phyloP scores from a whole-genome alignment of 1,140 invertebrate genomes.

The Drosophila subpulchrella region DNA sequence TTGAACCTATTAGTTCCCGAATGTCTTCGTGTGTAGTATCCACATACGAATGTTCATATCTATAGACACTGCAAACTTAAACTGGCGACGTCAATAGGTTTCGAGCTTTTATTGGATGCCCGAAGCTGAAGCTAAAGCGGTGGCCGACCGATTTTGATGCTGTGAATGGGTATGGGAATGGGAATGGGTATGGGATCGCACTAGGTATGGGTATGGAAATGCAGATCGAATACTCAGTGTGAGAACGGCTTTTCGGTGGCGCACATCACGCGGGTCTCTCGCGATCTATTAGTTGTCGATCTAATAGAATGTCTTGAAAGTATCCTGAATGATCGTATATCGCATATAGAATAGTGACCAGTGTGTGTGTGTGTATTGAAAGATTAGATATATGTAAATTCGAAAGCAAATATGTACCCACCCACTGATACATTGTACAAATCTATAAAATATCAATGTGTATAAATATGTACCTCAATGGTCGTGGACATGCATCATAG shows the following conservation, averaged over 20 bases:
- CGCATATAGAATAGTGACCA: not conserved
- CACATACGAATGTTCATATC: not conserved
- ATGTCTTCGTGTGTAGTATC: not conserved
- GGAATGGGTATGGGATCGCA: constrained; percentile 12
- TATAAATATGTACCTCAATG: constrained; percentile 18
- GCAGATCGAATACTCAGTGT: constrained; percentile 68
- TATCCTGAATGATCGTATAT: not conserved
- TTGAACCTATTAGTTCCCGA: constrained; percentile 52
- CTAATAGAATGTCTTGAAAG: not conserved
- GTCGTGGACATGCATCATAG: constrained; percentile 50
- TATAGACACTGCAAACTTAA: constrained; percentile 11
- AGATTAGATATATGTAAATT: constrained; percentile 59
- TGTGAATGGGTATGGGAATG: constrained; percentile 32
- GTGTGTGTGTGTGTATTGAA: not conserved
- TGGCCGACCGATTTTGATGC: constrained; percentile 7
- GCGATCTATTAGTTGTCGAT: not conserved
- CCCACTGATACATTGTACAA: constrained; percentile 40
- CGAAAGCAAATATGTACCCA: constrained; percentile 60
- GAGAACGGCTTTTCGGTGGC: constrained; percentile 65
- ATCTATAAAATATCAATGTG: constrained; percentile 1
- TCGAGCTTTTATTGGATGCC: constrained; percentile 52
- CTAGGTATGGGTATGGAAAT: constrained; percentile 18
- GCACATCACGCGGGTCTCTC: constrained; percentile 48
- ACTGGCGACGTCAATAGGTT: constrained; percentile 53
- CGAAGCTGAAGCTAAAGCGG: constrained; percentile 12